Conservation (phyloP, 2,888 invertebrate genomes). For the Pecten maximus region DNA sequence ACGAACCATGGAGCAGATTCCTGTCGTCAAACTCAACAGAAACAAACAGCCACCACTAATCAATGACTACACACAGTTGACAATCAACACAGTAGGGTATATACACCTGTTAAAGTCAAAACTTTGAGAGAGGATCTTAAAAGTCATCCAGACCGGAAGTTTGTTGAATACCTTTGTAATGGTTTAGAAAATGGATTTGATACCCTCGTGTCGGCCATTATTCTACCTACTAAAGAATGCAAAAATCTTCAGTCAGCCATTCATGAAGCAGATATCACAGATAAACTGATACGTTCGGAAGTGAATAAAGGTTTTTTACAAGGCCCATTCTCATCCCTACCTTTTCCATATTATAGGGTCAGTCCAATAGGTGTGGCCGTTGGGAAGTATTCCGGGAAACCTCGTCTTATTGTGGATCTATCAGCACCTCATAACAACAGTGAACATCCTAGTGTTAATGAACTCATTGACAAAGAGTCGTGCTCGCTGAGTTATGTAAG, state of each 20-base stretch:
- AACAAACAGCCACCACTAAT: no score
- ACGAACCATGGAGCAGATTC: no score
- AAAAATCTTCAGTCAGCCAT: slow-evolving; percentile 55
- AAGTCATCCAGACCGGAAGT: slow-evolving; percentile 42
- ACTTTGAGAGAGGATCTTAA: no score
- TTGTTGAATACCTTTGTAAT: slow-evolving; percentile 37
- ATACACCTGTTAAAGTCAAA: no score
- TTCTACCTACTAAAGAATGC: slow-evolving; percentile 43
- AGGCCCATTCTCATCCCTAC: slow-evolving; percentile 52
- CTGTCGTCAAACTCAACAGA: no score
- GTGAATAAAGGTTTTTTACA: slow-evolving; percentile 53
- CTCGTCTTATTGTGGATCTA: slow-evolving; percentile 60
- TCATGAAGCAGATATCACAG: slow-evolving; percentile 43
- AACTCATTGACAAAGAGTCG: neutral
- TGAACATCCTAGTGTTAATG: slow-evolving; percentile 50
- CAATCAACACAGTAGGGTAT: no score
- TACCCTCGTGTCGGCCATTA: slow-evolving; percentile 29
- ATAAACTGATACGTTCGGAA: slow-evolving; percentile 50
- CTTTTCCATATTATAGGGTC: slow-evolving; percentile 55
- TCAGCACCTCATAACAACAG: slow-evolving; percentile 57
- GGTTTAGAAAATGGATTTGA: slow-evolving; percentile 47
- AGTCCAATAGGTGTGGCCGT: slow-evolving; percentile 55
- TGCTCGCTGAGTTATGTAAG: no score
- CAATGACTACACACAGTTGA: no score
- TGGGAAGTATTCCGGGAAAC: no score